A percentile compares a stretch with the other conserved stretches of the same genome.
Evolutionary conservation across 1,140 invertebrate genomes (phyloP).

Genomic region (Anastrepha ludens): DNA sequence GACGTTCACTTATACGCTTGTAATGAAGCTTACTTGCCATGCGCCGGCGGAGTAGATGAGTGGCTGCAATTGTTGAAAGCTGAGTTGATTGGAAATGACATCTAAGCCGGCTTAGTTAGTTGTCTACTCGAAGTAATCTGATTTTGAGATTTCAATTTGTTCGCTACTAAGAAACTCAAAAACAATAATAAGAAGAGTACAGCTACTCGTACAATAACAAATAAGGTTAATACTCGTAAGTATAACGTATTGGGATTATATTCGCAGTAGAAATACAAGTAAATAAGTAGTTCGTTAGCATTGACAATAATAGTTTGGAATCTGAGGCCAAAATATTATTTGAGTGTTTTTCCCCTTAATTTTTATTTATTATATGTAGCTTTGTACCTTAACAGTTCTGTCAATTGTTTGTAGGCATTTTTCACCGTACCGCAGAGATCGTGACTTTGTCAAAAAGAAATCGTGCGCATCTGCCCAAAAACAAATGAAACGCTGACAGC

Average conservation of each 20-base stretch:
- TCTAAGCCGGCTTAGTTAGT: conserved; percentile 29
- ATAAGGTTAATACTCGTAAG: conserved; percentile 2
- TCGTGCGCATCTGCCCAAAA: conserved; percentile 38
- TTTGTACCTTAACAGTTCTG: background rate
- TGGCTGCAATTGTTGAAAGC: conserved; percentile 8
- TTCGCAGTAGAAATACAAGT: background rate
- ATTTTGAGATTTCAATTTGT: conserved; percentile 36
- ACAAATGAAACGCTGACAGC: background rate
- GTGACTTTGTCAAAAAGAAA: conserved; percentile 24
- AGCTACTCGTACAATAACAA: background rate
- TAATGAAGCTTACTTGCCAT: no score
- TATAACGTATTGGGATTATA: background rate
- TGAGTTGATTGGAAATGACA: background rate
- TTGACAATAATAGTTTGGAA: background rate
- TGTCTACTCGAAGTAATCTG: conserved; percentile 10
- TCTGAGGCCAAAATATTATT: no score
- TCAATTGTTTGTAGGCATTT: background rate
- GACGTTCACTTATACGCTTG: no score
- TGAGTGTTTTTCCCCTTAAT: background rate
- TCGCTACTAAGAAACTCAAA: background rate
- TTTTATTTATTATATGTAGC: background rate
- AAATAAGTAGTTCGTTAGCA: conserved; percentile 19
- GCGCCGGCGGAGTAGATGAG: background rate
- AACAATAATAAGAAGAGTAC: background rate
- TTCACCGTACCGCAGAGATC: background rate